Percentiles rank a stretch among this genome's conserved stretches.
Evolutionary conservation across 2,888 invertebrate species (phyloP).

Genomic region (Cacoxenus indagator): DNA sequence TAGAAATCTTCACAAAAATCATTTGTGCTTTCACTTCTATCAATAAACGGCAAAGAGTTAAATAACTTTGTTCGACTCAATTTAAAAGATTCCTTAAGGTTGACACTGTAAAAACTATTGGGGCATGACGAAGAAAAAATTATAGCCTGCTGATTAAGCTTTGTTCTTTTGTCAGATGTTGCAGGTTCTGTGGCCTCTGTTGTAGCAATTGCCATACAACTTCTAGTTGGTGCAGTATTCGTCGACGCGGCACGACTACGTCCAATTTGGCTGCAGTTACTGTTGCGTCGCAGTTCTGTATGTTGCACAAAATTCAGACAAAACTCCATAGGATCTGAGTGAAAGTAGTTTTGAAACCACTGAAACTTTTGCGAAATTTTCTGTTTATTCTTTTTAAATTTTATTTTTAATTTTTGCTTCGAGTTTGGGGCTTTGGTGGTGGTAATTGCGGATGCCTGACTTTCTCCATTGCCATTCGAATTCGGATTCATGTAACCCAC

Average conservation of each 20-base stretch:
- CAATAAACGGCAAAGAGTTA: constrained; percentile 16
- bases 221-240: not conserved
- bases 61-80: constrained; percentile 29
- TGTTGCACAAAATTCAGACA: constrained; percentile 59
- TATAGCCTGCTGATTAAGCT: not conserved
- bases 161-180: not conserved
- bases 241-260: constrained; percentile 20
- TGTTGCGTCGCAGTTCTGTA: constrained; percentile 53
- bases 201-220: not conserved
- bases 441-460: constrained; percentile 29
- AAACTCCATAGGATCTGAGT: constrained; percentile 59
- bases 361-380: constrained; percentile 50
- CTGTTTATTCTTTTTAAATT: constrained; percentile 49
- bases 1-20: constrained; percentile 49
- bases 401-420: constrained; percentile 48
- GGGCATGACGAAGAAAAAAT: constrained; percentile 26
- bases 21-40: not conserved
- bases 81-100: constrained; percentile 9
- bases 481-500: no score
- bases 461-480: not conserved
- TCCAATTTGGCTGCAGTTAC: constrained; percentile 48
- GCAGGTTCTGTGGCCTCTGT: not conserved
- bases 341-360: constrained; percentile 58
- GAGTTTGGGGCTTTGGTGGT: constrained; percentile 29
- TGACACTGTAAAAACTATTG: constrained; percentile 20